Base-by-base conservation (phyloP, 2,113 vertebrate species). In the Panthera leo region DNA sequence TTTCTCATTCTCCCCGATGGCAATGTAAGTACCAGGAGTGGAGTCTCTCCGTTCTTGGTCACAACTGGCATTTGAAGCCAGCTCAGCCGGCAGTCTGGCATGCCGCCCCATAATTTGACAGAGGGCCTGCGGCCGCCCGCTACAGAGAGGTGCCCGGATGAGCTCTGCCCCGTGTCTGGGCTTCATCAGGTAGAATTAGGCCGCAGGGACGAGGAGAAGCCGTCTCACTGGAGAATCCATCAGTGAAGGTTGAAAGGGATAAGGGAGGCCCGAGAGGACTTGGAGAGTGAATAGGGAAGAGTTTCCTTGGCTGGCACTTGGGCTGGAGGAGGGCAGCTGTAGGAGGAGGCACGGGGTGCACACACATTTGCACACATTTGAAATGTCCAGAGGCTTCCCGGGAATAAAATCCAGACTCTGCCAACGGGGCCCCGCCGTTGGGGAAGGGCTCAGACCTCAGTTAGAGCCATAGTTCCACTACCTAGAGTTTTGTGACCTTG, bases 291-390 rank as follows among this genome's bases (percentile, higher is more conserved):
- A 1, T 2, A n/a, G 48, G 16, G 48, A 51, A 10, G 11, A 4
- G 19, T 23, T 45, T 27, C 45, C 12, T 29, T 45, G 31, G 58
- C 75, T 34, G 67, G 73, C 48, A n/a, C 36, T 1, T 7, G 4
- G 85, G 36, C 11, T 3, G 19, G 75, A 31, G 48, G 5, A 10
- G 7, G 80, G 15, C 2, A 0, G 9, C 45, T 1, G 3, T 2
- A 4, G 11, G 19, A 13, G 55, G 61, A 11, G 31, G 51, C 27
- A 4, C 6, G 0, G 0, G n/a, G 14, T 3, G 0, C 8, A 0
- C 29, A 2, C 18, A 5, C 5, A 0, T 7, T 42, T 42, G 42
- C 42, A 45, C 42, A 45, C 42, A 7, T 45, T 11, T 55, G 67
- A 55, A 42, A 27, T 14, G 70, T 7, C 67, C 67, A 6, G 42